Evolutionary conservation across 1,140 invertebrate species (phyloP).

Genomic region (Caligus rogercresseyi): DNA sequence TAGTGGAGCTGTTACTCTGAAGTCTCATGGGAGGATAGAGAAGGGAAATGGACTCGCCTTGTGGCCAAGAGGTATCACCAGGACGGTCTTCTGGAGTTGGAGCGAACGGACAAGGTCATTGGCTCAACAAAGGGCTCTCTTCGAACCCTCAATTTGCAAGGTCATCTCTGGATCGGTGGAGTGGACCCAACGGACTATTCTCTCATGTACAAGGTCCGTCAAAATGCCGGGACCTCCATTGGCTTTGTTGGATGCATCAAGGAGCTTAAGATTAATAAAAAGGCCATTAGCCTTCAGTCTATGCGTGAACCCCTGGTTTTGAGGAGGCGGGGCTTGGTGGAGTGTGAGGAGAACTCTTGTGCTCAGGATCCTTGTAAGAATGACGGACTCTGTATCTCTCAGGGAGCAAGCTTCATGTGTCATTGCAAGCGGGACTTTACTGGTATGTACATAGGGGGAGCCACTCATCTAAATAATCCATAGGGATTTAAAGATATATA

Average conservation of each 20-base stretch:
- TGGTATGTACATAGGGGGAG: background rate
- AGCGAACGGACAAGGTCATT: conserved; percentile 55
- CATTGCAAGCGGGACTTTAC: conserved; percentile 6
- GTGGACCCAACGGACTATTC: conserved; percentile 35
- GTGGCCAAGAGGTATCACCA: conserved; percentile 37
- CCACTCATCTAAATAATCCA: too few relatives aligned
- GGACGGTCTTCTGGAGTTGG: conserved; percentile 62
- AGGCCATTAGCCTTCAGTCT: conserved; percentile 34
- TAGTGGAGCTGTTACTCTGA: conserved; percentile 56
- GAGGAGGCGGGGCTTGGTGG: conserved; percentile 25
- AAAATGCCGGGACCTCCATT: conserved; percentile 54
- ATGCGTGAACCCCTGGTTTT: conserved; percentile 23
- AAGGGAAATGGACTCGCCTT: conserved; percentile 50
- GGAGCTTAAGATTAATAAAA: conserved; percentile 48
- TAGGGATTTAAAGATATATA: too few relatives aligned
- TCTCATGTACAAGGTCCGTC: conserved; percentile 24
- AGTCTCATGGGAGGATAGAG: conserved; percentile 49
- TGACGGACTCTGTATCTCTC: conserved; percentile 45
- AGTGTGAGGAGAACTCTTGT: conserved; percentile 49
- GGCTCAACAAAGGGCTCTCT: conserved; percentile 58
- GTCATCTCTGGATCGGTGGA: conserved; percentile 62
- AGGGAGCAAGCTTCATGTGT: background rate
- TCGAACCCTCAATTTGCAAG: conserved; percentile 58
- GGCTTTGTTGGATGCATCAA: conserved; percentile 69
- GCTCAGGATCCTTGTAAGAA: conserved; percentile 55